Conservation (phyloP, 2,888 invertebrate species). For the Ptychoptera contaminata region DNA sequence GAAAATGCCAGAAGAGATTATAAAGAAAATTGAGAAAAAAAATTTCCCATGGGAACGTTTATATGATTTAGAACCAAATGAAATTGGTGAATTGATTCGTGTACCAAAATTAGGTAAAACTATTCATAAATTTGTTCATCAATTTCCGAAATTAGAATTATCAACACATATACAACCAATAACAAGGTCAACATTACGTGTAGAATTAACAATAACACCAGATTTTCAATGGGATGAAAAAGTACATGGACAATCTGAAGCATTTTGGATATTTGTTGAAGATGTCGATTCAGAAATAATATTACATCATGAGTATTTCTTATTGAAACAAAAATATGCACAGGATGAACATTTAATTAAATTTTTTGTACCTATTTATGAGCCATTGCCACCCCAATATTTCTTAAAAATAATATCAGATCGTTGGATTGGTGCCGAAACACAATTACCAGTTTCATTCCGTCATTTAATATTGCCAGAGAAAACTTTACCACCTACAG, state of each 20-base stretch:
- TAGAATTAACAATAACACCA: slow-evolving; percentile 93
- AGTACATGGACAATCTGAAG: slow-evolving; percentile 63
- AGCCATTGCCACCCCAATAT: slow-evolving; percentile 96
- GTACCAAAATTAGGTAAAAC: slow-evolving; percentile 52
- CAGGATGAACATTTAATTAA: slow-evolving; percentile 92
- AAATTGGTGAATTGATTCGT: slow-evolving; percentile 69
- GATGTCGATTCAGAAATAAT: slow-evolving; percentile 80
- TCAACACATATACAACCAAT: slow-evolving; percentile 97
- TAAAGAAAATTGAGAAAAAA: slow-evolving; percentile 97
- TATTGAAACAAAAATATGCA: slow-evolving; percentile 87
- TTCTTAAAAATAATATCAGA: slow-evolving; percentile 83
- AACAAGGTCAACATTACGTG: slow-evolving; percentile 79
- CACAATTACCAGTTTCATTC: slow-evolving; percentile 92
- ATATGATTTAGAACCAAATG: slow-evolving; percentile 92
- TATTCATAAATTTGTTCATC: slow-evolving; percentile 75
- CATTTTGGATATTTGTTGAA: slow-evolving; percentile 77
- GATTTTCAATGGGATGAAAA: slow-evolving; percentile 99
- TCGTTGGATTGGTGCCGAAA: slow-evolving; percentile 89
- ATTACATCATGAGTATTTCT: slow-evolving; percentile 88
- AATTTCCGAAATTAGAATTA: slow-evolving; percentile 90
- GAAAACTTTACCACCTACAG: slow-evolving; percentile 96
- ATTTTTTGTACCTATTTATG: slow-evolving; percentile 97
- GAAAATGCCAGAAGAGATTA: slow-evolving; percentile 93
- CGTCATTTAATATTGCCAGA: slow-evolving; percentile 93
- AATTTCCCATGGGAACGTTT: slow-evolving; percentile 87